phyloP scores from a whole-genome alignment of 1,140 invertebrate species.

The Meteorus sp. region DNA sequence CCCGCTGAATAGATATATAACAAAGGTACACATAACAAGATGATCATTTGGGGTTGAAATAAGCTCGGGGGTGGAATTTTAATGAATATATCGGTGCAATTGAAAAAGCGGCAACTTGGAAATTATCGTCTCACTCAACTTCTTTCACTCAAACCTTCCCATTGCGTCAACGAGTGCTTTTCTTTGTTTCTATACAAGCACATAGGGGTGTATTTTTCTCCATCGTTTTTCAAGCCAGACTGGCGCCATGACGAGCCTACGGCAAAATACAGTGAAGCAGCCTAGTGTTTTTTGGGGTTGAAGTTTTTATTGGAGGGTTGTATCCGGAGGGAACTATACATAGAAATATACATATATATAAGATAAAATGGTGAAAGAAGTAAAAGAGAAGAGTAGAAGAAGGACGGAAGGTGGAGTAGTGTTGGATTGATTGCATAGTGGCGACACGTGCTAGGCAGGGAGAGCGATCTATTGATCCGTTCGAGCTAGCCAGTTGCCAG shows the following conservation, averaged over 20 bases:
- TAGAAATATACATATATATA: background rate
- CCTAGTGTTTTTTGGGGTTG: background rate
- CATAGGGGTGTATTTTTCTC: background rate
- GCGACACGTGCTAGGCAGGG: slow-evolving; percentile 18
- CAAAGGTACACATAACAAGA: too few relatives aligned
- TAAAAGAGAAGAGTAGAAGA: too few relatives aligned
- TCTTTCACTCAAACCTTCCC: too few relatives aligned
- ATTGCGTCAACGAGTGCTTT: background rate
- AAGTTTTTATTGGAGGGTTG: background rate
- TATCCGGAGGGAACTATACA: background rate
- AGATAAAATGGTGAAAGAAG: background rate
- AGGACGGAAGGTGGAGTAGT: too few relatives aligned
- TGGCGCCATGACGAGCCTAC: background rate
- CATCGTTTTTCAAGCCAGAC: slow-evolving; percentile 3
- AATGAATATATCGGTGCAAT: background rate
- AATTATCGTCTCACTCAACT: too few relatives aligned
- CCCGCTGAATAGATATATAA: too few relatives aligned
- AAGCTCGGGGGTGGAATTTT: too few relatives aligned
- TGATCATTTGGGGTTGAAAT: too few relatives aligned
- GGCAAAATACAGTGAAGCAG: background rate
- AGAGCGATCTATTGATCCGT: slow-evolving; percentile 18
- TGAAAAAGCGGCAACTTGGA: too few relatives aligned
- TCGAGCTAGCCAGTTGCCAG: slow-evolving; percentile 19
- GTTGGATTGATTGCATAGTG: slow-evolving; percentile 12
- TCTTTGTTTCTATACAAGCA: background rate